Percentiles rank a stretch among this genome's conserved stretches.
Evolutionary conservation across 2,888 invertebrate genomes (phyloP).

Genomic region (Mimumesa dahlbomi): DNA sequence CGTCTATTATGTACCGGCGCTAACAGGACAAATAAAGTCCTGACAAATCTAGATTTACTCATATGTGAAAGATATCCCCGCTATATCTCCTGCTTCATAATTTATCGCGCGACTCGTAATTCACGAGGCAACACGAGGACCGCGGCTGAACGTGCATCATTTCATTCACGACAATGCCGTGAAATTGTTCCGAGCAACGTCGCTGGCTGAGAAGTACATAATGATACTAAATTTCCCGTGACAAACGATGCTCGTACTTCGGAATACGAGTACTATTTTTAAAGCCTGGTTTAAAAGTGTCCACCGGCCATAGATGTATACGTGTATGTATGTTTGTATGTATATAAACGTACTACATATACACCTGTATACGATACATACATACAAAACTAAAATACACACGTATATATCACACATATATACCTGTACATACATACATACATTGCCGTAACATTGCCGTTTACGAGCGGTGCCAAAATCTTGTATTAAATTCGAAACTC

Average conservation of each 20-base stretch:
- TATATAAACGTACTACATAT: too few relatives aligned
- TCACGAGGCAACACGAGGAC: constrained; percentile 4
- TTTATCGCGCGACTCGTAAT: constrained; percentile 24
- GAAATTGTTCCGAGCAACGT: constrained; percentile 27
- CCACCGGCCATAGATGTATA: neutral
- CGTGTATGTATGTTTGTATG: neutral
- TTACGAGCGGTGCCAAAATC: constrained; percentile 20
- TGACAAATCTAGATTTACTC: constrained; percentile 19
- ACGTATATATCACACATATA: too few relatives aligned
- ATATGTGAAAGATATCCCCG: constrained; percentile 10
- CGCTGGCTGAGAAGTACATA: constrained; percentile 29
- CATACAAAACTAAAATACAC: too few relatives aligned
- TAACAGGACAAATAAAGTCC: constrained; percentile 2
- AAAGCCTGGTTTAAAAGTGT: constrained; percentile 33
- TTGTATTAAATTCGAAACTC: constrained; percentile 40
- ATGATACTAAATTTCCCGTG: constrained; percentile 54
- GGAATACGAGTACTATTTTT: constrained; percentile 42
- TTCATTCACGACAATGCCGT: constrained; percentile 36
- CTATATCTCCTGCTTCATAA: constrained; percentile 28
- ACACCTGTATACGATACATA: too few relatives aligned
- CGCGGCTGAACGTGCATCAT: constrained; percentile 18
- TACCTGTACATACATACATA: too few relatives aligned
- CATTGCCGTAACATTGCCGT: too few relatives aligned
- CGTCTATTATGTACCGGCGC: neutral
- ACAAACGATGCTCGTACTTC: constrained; percentile 32